Conservation (phyloP, 2,797 vertebrate species). For the Peromyscus melanophrys region DNA sequence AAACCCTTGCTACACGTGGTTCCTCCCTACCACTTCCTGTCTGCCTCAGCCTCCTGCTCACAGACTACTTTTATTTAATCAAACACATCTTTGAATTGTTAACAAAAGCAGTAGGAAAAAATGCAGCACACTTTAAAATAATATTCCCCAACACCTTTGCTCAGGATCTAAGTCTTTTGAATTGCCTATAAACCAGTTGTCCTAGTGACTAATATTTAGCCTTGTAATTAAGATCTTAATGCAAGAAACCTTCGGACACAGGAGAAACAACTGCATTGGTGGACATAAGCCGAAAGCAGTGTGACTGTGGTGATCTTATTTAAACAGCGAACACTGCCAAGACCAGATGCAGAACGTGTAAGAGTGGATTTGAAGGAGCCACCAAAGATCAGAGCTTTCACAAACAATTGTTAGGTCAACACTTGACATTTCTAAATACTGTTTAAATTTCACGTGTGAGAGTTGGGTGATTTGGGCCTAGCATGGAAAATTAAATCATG, state of each 20-base stretch:
- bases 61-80: no score
- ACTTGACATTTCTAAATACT: neutral
- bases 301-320: no score
- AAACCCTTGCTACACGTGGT: no score
- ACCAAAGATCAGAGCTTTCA: neutral
- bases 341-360: neutral
- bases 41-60: no score
- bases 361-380: neutral
- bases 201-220: neutral
- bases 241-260: neutral
- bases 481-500: slow-evolving; percentile 24
- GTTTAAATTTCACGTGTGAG: slow-evolving; percentile 12
- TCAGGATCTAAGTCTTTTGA: neutral
- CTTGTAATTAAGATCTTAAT: neutral
- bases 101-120: no score
- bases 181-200: neutral
- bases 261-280: neutral
- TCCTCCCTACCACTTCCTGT: no score
- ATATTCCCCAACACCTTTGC: no score
- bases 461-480: neutral
- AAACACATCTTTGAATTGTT: no score
- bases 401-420: neutral
- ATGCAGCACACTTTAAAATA: no score
- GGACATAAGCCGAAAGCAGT: neutral
- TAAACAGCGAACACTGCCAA: neutral